phyloP scores from a whole-genome alignment of 2,888 invertebrate species.

The Temnothorax rugatulus region DNA sequence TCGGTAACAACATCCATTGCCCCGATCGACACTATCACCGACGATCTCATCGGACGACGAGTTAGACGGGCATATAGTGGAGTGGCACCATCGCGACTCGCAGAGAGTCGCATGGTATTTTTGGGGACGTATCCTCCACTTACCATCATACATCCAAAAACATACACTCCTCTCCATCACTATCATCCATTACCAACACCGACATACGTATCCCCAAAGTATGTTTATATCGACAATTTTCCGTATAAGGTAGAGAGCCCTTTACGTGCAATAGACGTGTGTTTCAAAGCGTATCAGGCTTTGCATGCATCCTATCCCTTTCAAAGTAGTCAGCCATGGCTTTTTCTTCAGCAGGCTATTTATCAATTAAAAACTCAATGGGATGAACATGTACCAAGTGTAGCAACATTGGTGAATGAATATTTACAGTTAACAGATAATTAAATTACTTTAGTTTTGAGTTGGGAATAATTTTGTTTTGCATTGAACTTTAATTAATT shows the following conservation, averaged over 20 bases:
- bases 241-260: conserved; percentile 45
- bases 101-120: too few relatives aligned
- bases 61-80: too few relatives aligned
- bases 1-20: too few relatives aligned
- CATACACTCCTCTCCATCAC: too few relatives aligned
- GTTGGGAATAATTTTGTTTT: conserved; percentile 4
- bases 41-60: too few relatives aligned
- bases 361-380: conserved; percentile 30
- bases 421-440: background rate
- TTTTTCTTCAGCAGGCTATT: conserved; percentile 38
- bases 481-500: background rate
- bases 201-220: too few relatives aligned
- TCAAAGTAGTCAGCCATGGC: conserved; percentile 46
- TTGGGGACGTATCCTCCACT: too few relatives aligned
- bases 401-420: conserved; percentile 16
- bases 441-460: background rate
- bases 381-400: conserved; percentile 24
- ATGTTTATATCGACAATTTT: conserved; percentile 42
- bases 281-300: conserved; percentile 46
- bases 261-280: conserved; percentile 52
- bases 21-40: too few relatives aligned
- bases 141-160: too few relatives aligned
- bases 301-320: conserved; percentile 44
- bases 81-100: too few relatives aligned
- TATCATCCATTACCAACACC: too few relatives aligned